phyloP scores from a whole-genome alignment of 2,797 vertebrate genomes.

The Sebastes trivittatus region DNA sequence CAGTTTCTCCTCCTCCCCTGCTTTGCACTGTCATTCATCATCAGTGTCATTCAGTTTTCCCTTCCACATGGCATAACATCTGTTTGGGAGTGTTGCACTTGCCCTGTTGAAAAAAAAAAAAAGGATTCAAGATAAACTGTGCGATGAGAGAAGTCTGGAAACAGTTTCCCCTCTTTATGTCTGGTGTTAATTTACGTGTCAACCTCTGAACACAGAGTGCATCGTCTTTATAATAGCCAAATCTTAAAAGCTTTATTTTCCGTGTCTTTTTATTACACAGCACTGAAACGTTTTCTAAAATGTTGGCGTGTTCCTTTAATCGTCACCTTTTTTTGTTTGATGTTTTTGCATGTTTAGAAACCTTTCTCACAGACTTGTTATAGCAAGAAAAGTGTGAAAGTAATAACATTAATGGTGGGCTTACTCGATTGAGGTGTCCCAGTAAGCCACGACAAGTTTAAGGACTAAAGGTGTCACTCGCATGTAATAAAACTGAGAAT shows the following conservation, averaged over 20 bases:
- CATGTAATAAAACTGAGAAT: background rate
- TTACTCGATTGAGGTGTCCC: background rate
- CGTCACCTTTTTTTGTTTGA: background rate
- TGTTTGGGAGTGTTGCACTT: slow-evolving; percentile 54
- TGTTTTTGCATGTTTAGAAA: background rate
- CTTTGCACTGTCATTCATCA: slow-evolving; percentile 64
- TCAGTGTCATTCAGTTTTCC: slow-evolving; percentile 52
- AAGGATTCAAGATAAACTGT: slow-evolving; percentile 30
- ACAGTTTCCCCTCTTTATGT: slow-evolving; percentile 20
- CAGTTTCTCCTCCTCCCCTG: slow-evolving; percentile 50
- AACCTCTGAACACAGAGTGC: background rate
- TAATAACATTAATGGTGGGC: background rate
- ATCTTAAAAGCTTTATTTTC: background rate
- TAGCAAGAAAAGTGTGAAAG: background rate
- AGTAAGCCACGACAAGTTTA: background rate
- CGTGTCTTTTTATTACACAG: background rate
- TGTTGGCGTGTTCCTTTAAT: background rate
- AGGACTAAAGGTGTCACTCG: background rate
- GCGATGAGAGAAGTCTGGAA: slow-evolving; percentile 17
- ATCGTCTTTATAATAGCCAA: background rate
- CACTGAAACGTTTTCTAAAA: background rate
- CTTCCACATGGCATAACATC: slow-evolving; percentile 65
- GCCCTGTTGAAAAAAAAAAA: slow-evolving; percentile 37
- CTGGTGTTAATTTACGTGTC: slow-evolving; percentile 23
- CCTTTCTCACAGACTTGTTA: background rate